Base-by-base conservation (phyloP, 2,113 vertebrate species). In the Furnarius figulus region DNA sequence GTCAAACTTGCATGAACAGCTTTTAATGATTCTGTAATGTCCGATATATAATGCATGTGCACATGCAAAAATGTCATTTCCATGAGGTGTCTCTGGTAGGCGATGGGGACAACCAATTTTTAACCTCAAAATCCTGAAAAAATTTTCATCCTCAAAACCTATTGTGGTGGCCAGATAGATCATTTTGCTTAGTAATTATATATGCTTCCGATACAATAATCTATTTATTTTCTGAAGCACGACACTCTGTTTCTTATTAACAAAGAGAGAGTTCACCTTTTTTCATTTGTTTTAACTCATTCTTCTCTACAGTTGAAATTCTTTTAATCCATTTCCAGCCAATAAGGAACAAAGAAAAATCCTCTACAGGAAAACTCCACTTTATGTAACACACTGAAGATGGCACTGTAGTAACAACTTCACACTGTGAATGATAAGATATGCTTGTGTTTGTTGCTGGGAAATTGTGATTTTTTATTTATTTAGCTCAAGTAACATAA, bases 361-460 rank as follows among this genome's bases (percentile, higher is more conserved):
- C 67, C 83, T 76, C 55, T 39, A n/a, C 89, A 90, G 59, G 44
- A 81, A 78, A 87, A 89, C 42, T 91, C 89, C 87, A 47, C 86
- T 97, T 92, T 97, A 90, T 95, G 55, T 65, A 96, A 86, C 0
- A 83, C 93, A 96, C 98, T 98, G 97, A 98, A 98, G 97, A 97
- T 98, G 97, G 97, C 97, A 98, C 95, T 98, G 47, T 97, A 97
- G 97, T 93, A 97, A 97, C 97, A 98, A 97, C 74, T 95, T 97
- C 96, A 87, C 42, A 58, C 50, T 56, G 37, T 82, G 96, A 97
- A 95, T 94, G 68, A 85, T 86, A 85, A 92, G 68, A 85, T 21
- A 14, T 85, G 78, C 67, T 85, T 66, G 15, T 87, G 81, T 95
- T 95, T 97, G 90, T 97, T 95, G 55, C 67, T 93, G 79, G 65